These are phyloP conservation scores for Amphilophus citrinellus DNA, from an alignment of 2,113 vertebrate species.

Conservation along the genomic window DNA sequence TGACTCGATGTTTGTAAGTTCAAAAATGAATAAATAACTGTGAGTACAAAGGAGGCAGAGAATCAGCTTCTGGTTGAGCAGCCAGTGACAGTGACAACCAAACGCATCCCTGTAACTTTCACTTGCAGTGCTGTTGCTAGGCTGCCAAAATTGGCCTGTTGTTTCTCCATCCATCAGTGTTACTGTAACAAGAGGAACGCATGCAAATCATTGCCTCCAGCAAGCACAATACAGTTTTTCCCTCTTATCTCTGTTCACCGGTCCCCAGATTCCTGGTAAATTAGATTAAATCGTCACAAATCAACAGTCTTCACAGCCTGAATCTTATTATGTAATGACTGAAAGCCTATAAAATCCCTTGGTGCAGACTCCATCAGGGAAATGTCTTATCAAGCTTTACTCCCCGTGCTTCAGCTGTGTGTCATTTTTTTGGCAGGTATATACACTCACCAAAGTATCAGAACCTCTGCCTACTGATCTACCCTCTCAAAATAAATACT, in stretches of 20 bases:
- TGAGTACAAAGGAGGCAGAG: not conserved
- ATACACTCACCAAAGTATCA: not conserved
- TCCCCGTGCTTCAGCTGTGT: not conserved
- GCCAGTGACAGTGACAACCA: not conserved
- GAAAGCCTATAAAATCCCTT: not conserved
- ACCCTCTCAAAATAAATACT: not conserved
- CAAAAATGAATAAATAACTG: not conserved
- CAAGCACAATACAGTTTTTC: not conserved
- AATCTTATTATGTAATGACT: constrained; percentile 11
- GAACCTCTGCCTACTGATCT: not conserved
- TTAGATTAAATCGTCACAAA: constrained; percentile 12
- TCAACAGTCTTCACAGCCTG: constrained; percentile 11
- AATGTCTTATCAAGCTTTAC: not conserved
- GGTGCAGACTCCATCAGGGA: not conserved
- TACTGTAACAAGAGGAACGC: not conserved
- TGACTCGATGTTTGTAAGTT: not conserved
- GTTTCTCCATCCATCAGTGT: constrained; percentile 27
- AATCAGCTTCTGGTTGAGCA: not conserved
- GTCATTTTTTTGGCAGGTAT: not conserved
- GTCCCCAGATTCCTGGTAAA: not conserved
- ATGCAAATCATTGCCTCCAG: constrained; percentile 1
- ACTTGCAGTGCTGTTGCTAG: constrained; percentile 7
- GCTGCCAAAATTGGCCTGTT: constrained; percentile 5
- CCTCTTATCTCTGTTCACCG: not conserved
- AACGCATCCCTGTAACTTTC: not conserved